A percentile compares a stretch with the other conserved stretches of the same genome.
phyloP scores from a whole-genome alignment of 2,113 vertebrate species.

The Xiphophorus hellerii region DNA sequence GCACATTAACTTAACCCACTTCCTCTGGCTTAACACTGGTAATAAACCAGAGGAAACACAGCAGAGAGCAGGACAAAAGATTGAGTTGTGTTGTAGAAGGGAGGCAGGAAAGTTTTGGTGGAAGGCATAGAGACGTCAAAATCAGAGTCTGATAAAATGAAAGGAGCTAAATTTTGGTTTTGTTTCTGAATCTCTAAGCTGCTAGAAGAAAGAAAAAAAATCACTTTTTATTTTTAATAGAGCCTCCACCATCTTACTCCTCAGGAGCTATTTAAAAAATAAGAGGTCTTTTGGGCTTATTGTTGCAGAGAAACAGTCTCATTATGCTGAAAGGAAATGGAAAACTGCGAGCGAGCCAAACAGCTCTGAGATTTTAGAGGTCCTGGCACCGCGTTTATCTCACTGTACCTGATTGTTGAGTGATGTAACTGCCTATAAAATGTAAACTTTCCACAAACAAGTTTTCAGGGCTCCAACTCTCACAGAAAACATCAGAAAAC shows the following conservation, averaged over 20 bases:
- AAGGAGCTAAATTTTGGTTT: neutral
- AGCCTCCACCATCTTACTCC: conserved; percentile 52
- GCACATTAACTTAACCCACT: conserved; percentile 90
- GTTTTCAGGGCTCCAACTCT: conserved; percentile 46
- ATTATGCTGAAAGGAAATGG: conserved; percentile 75
- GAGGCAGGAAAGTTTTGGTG: conserved; percentile 8
- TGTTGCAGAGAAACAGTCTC: conserved; percentile 71
- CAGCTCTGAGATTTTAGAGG: conserved; percentile 69
- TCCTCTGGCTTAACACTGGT: conserved; percentile 83
- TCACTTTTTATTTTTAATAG: neutral
- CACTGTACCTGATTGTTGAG: conserved; percentile 69
- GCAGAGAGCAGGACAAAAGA: conserved; percentile 49
- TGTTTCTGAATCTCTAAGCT: neutral
- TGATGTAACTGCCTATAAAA: conserved; percentile 74
- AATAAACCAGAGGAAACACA: conserved; percentile 81
- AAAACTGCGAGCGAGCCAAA: conserved; percentile 71
- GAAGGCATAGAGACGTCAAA: conserved; percentile 4
- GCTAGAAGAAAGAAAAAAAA: neutral
- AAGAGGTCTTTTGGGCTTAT: conserved; percentile 68
- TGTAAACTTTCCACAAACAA: conserved; percentile 64
- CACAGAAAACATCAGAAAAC: conserved; percentile 37
- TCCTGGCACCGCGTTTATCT: conserved; percentile 65
- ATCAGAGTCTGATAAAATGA: neutral
- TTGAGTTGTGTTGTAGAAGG: conserved; percentile 20
- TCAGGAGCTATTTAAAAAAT: conserved; percentile 59